Evolutionary conservation across 2,797 vertebrate genomes (phyloP).

Genomic region (Tamandua tetradactyla): DNA sequence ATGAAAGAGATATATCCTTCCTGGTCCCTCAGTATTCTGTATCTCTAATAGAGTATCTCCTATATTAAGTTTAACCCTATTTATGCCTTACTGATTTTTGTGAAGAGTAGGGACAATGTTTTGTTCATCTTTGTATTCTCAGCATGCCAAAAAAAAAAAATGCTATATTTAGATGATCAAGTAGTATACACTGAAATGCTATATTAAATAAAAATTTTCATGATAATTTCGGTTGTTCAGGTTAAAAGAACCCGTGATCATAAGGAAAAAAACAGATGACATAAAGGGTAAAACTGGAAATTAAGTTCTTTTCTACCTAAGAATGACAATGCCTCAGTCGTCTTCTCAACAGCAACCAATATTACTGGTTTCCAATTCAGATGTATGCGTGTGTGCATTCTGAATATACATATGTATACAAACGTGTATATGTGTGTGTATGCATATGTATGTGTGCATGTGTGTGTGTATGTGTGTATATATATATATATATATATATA

Average conservation of each 20-base stretch:
- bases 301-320: neutral
- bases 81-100: neutral
- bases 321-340: neutral
- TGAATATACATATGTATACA: neutral
- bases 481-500: neutral
- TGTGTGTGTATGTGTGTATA: too few species aligned
- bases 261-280: neutral
- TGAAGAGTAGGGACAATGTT: neutral
- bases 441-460: neutral
- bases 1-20: neutral
- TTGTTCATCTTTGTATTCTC: neutral
- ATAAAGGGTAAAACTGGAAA: neutral
- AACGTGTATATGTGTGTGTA: neutral
- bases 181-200: neutral
- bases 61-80: neutral
- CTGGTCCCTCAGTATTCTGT: neutral
- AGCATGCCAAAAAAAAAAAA: neutral
- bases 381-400: neutral
- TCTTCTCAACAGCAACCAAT: conserved; percentile 10
- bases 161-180: neutral
- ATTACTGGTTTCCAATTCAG: neutral
- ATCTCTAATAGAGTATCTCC: neutral
- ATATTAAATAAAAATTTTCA: neutral
- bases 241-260: neutral
- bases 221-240: neutral